These are phyloP conservation scores for Matsumurasca onukii DNA, from an alignment of 1,140 invertebrate genomes.

Conservation along the genomic window DNA sequence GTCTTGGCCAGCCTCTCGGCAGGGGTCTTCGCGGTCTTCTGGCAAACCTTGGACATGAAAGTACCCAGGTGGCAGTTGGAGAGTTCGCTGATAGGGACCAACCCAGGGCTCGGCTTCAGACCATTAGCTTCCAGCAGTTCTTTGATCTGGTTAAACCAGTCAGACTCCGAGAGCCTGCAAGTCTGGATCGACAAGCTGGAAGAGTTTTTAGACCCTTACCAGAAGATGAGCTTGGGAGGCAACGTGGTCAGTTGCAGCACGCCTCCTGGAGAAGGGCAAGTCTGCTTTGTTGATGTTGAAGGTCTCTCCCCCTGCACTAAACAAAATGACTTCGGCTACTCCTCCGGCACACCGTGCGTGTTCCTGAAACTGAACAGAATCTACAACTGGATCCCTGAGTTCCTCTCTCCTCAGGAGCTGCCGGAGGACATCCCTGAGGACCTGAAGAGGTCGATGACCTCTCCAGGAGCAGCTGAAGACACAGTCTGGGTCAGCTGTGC, in stretches of 20 bases:
- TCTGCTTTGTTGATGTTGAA: slow-evolving; percentile 56
- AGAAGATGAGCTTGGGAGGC: too few species aligned
- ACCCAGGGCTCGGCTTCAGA: too few species aligned
- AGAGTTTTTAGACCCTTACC: too few species aligned
- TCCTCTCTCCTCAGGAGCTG: slow-evolving; percentile 69
- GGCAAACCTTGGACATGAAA: slow-evolving; percentile 83
- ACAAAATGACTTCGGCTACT: slow-evolving; percentile 57
- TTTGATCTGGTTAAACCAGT: too few species aligned
- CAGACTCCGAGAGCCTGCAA: too few species aligned
- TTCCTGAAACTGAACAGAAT: slow-evolving; percentile 73
- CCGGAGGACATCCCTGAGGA: slow-evolving; percentile 71
- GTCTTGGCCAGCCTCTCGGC: slow-evolving; percentile 87
- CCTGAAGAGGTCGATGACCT: slow-evolving; percentile 68
- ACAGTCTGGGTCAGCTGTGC: slow-evolving; percentile 57
- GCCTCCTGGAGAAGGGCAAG: slow-evolving; percentile 55
- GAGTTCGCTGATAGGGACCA: slow-evolving; percentile 82
- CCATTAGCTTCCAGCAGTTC: too few species aligned
- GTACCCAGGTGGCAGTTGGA: slow-evolving; percentile 84
- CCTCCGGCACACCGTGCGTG: slow-evolving; percentile 61
- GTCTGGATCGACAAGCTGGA: too few species aligned
- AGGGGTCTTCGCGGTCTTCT: slow-evolving; percentile 89
- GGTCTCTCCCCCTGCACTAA: slow-evolving; percentile 54
- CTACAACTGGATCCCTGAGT: slow-evolving; percentile 75
- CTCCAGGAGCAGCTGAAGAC: slow-evolving; percentile 56
- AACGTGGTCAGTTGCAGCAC: too few species aligned